Conservation (phyloP, 2,113 vertebrate species). For the Callaeas wilsoni region DNA sequence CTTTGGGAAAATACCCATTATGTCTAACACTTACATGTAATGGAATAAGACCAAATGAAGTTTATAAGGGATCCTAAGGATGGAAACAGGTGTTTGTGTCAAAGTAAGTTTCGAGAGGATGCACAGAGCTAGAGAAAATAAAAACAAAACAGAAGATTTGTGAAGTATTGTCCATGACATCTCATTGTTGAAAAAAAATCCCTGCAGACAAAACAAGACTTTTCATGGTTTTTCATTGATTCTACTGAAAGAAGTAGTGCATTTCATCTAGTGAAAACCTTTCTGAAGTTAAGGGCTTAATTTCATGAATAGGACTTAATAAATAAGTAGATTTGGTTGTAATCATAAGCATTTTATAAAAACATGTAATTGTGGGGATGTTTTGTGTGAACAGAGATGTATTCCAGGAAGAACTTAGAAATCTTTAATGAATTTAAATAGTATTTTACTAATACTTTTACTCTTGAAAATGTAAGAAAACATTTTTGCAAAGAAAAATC, state of each 20-base stretch:
- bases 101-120: neutral
- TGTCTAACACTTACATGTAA: neutral
- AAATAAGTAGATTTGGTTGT: neutral
- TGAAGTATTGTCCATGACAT: neutral
- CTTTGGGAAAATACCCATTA: neutral
- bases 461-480: neutral
- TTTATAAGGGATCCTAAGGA: neutral
- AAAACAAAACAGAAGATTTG: neutral
- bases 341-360: neutral
- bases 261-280: neutral
- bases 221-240: neutral
- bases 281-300: neutral
- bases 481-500: neutral
- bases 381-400: neutral
- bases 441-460: neutral
- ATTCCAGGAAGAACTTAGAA: neutral
- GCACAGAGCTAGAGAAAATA: neutral
- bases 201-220: neutral
- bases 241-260: neutral
- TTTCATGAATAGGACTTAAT: neutral
- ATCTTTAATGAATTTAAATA: neutral
- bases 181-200: neutral
- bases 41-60: neutral
- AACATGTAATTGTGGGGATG: neutral
- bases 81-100: neutral